Conservation (phyloP, 2,888 invertebrate species). For the Synergus laeviventris region DNA sequence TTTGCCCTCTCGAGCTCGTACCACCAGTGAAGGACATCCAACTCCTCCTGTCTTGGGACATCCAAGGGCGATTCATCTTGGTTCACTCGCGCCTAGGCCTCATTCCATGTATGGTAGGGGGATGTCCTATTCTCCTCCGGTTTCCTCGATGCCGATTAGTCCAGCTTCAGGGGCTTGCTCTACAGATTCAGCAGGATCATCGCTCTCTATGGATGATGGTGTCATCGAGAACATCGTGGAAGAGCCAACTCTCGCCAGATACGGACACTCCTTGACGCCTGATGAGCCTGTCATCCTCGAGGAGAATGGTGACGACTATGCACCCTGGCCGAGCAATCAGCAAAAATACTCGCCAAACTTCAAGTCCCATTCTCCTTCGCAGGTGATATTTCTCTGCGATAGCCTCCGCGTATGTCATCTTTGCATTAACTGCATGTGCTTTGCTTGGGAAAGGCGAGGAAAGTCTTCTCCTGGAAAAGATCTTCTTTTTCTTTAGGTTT, state of each 20-base stretch:
- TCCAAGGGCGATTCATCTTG: conserved; percentile 74
- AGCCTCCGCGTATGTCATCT: conserved; percentile 30
- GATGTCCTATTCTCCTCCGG: conserved; percentile 77
- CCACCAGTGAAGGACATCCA: conserved; percentile 80
- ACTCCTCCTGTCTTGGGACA: conserved; percentile 69
- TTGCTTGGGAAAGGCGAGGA: background rate
- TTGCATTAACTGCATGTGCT: conserved; percentile 22
- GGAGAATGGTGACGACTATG: conserved; percentile 80
- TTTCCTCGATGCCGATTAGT: conserved; percentile 79
- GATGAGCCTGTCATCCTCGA: conserved; percentile 83
- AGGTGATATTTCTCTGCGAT: conserved; percentile 63
- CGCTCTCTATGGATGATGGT: conserved; percentile 82
- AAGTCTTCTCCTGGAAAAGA: background rate
- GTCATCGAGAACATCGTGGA: conserved; percentile 76
- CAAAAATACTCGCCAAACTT: conserved; percentile 75
- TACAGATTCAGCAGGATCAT: conserved; percentile 84
- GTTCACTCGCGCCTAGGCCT: conserved; percentile 75
- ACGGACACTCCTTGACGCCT: conserved; percentile 79
- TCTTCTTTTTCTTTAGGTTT: background rate
- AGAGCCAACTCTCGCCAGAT: conserved; percentile 69
- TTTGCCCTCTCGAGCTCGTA: conserved; percentile 86
- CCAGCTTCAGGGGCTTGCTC: conserved; percentile 80
- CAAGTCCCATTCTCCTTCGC: conserved; percentile 76
- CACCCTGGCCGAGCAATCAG: conserved; percentile 69
- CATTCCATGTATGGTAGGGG: conserved; percentile 76